Evolutionary conservation across 2,797 vertebrate genomes (phyloP).

Genomic region (Halcyon smyrnensis): DNA sequence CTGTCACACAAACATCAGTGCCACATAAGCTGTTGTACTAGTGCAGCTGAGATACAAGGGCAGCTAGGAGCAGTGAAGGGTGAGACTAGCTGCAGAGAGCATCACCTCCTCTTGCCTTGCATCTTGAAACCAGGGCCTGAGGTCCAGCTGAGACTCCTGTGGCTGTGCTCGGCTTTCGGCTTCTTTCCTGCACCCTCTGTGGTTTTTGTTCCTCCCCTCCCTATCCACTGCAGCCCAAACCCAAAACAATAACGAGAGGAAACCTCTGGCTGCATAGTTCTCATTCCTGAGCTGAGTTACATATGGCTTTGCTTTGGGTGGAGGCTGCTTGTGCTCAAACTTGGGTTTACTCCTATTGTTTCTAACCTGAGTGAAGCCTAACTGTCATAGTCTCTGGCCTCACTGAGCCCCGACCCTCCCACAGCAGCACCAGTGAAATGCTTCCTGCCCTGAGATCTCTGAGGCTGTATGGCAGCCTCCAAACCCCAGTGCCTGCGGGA

Average conservation of each 20-base stretch:
- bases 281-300: slow-evolving; percentile 60
- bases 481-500: not conserved
- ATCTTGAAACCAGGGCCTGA: not conserved
- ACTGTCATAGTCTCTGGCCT: not conserved
- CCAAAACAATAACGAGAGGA: slow-evolving; percentile 60
- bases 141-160: not conserved
- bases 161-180: not conserved
- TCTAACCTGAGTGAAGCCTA: not conserved
- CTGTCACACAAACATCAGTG: accelerated
- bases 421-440: not conserved
- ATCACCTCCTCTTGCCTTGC: not conserved
- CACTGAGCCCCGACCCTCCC: not conserved
- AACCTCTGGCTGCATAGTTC: slow-evolving; percentile 67
- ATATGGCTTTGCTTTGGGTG: slow-evolving; percentile 59
- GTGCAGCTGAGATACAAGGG: not conserved
- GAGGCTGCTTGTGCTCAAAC: not conserved
- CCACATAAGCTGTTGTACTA: not conserved
- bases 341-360: slow-evolving; percentile 17
- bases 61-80: not conserved
- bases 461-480: not conserved
- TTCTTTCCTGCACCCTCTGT: not conserved
- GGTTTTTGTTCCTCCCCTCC: slow-evolving; percentile 30
- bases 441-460: not conserved
- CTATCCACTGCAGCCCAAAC: slow-evolving; percentile 14
- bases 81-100: not conserved